Evolutionary conservation across 2,113 vertebrate genomes (phyloP), one percentile per base, ranked within the genome.

Genomic region (Arothron firmamentum): DNA sequence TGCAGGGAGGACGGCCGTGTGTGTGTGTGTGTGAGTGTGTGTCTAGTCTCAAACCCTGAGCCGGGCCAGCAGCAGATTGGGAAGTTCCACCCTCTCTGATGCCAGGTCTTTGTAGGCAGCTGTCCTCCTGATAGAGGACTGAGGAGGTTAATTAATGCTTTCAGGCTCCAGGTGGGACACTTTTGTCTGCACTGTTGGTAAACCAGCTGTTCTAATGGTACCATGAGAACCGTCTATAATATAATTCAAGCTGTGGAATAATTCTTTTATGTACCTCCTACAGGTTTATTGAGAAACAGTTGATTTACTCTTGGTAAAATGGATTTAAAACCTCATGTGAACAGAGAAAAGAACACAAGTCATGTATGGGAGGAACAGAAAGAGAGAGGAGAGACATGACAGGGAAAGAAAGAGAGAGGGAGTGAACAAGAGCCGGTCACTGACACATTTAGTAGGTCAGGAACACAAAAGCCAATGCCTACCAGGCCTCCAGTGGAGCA

Each of bases 371-470:
- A 42, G 17, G 17, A 1, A 58, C 43, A 57, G 49, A 28, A 0
- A 28, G 57, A 43, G 17, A 65, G 25, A 66, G 48, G 59, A n/a
- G 57, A 38, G 56, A 17, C 53, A 72, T 69, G 56, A 31, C 23
- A 48, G 34, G 59, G 20, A 71, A 54, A 74, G 56, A 63, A 54
- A 70, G 45, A 72, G 56, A 52, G 56, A 69, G 56, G 71, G 77
- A 74, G 78, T 31, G 68, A 71, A 52, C 17, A 49, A 52, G 76
- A 83, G 70, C 72, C 83, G 77, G 79, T 59, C 79, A 84, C 83
- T 74, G 85, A 82, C 82, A 86, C 83, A 88, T 91, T 89, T 85
- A 83, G 80, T 88, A 84, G 88, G 88, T 89, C 90, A 86, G 76
- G 61, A 74, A 90, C 84, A 90, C 90, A 91, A 92, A 89, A 87